Evolutionary conservation across 92 coral and sea anemone genomes (phyloP).

Genomic region (Bergia puertoricense): DNA sequence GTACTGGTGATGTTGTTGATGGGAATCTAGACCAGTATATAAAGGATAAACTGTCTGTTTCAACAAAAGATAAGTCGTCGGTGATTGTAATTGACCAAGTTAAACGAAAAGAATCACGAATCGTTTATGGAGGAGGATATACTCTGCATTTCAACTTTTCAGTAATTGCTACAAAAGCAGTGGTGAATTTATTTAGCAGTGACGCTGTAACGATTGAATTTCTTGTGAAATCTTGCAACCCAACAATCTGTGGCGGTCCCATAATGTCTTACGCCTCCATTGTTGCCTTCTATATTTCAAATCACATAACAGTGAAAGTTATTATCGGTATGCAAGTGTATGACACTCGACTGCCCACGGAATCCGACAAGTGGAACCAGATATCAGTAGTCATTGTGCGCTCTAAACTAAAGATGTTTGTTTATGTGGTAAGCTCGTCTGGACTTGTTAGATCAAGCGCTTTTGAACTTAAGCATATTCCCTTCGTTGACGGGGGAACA

Average conservation of each 20-base stretch:
- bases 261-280: constrained; percentile 59
- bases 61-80: constrained; percentile 6
- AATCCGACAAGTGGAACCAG: constrained; percentile 61
- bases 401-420: constrained; percentile 47
- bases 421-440: constrained; percentile 50
- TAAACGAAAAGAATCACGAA: constrained; percentile 55
- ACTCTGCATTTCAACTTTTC: constrained; percentile 59
- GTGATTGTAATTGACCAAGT: constrained; percentile 47
- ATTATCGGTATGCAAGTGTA: constrained; percentile 52
- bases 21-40: constrained; percentile 35
- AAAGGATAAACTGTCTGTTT: constrained; percentile 32
- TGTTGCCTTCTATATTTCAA: constrained; percentile 56
- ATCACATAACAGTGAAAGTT: constrained; percentile 52
- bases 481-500: constrained; percentile 55
- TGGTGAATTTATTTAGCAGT: constrained; percentile 39
- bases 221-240: constrained; percentile 54
- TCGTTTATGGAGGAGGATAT: constrained; percentile 61
- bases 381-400: constrained; percentile 57
- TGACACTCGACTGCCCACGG: constrained; percentile 56
- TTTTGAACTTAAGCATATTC: constrained; percentile 36
- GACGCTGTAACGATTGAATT: constrained; percentile 55
- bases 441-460: constrained; percentile 55
- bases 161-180: constrained; percentile 54
- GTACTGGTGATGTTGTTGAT: constrained; percentile 15
- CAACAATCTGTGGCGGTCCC: constrained; percentile 61